phyloP scores from a whole-genome alignment of 2,888 invertebrate species.

The Glyphotaelius pellucidus region DNA sequence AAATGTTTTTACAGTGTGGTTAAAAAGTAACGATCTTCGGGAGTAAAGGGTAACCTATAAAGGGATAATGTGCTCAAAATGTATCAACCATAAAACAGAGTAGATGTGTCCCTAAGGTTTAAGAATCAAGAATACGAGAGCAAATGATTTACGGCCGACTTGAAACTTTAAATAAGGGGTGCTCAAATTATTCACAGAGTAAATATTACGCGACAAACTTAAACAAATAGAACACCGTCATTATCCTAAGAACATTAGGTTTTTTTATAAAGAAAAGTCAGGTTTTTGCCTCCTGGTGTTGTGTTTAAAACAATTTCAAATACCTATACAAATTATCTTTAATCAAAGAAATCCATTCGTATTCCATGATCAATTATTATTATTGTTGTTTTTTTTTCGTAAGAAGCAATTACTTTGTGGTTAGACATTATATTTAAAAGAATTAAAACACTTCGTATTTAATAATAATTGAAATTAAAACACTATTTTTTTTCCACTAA shows the following conservation, averaged over 20 bases:
- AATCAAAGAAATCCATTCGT: background rate
- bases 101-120: conserved; percentile 58
- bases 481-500: no score
- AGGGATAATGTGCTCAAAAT: conserved; percentile 64
- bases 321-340: background rate
- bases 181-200: conserved; percentile 13
- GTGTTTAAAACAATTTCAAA: background rate
- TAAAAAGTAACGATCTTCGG: conserved; percentile 65
- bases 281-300: background rate
- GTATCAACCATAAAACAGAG: conserved; percentile 64
- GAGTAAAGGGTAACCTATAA: conserved; percentile 65
- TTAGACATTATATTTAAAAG: no score
- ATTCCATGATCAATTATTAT: background rate
- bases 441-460: no score
- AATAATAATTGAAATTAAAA: no score
- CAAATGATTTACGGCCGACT: conserved; percentile 62
- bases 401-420: no score
- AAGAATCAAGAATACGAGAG: conserved; percentile 64
- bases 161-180: conserved; percentile 56
- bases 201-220: background rate
- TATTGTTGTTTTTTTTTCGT: no score
- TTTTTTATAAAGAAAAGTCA: background rate
- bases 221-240: background rate
- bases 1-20: conserved; percentile 66
- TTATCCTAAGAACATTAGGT: background rate